phyloP scores from a whole-genome alignment of 1,140 invertebrate species.

The Maconellicoccus hirsutus region DNA sequence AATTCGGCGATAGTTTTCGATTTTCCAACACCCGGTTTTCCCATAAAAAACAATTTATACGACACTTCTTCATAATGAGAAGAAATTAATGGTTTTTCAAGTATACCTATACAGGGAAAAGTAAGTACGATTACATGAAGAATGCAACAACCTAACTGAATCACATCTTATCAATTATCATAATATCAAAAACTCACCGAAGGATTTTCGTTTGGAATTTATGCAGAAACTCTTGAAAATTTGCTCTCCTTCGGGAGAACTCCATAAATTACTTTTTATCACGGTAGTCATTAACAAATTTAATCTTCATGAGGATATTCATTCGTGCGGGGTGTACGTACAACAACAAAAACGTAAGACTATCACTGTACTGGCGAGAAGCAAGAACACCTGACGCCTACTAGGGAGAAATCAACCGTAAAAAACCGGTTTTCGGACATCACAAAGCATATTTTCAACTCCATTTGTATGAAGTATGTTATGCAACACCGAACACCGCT shows the following conservation, averaged over 20 bases:
- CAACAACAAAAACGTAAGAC: no score
- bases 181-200: conserved; percentile 35
- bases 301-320: neutral
- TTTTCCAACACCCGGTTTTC: conserved; percentile 46
- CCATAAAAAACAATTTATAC: conserved; percentile 46
- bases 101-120: conserved; percentile 35
- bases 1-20: conserved; percentile 42
- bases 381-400: no score
- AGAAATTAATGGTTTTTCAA: conserved; percentile 42
- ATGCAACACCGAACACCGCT: no score
- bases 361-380: no score
- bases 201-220: conserved; percentile 34
- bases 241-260: neutral
- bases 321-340: no score
- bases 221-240: neutral
- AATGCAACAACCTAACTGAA: no score
- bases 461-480: no score
- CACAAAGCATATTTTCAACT: no score
- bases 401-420: no score
- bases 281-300: neutral
- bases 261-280: neutral
- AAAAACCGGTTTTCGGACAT: no score
- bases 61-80: conserved; percentile 42
- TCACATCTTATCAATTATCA: no score
- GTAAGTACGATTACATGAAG: no score